Conservation (phyloP, 2,113 vertebrate species). For the Alectura lathami region DNA sequence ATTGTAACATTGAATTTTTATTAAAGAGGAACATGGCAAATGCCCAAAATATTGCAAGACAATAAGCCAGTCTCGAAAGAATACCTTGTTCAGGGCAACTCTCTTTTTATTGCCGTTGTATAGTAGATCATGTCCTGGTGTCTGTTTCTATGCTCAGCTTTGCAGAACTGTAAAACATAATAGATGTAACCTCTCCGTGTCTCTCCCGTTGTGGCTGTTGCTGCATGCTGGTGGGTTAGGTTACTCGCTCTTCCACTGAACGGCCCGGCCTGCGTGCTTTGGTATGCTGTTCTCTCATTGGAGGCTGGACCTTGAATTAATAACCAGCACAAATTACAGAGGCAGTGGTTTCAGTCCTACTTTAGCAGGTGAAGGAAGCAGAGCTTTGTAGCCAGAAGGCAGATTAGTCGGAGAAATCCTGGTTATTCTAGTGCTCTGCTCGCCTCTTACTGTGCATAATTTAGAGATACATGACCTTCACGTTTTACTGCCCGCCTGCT, state of each 20-base stretch:
- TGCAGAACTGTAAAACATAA: constrained; percentile 50
- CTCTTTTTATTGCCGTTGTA: constrained; percentile 30
- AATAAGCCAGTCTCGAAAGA: not conserved
- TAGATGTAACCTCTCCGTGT: constrained; percentile 56
- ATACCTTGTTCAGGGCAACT: constrained; percentile 21
- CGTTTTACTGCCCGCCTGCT: not conserved
- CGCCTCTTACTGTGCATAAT: not conserved
- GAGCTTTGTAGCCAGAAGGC: not conserved
- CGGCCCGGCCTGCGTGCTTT: constrained; percentile 20
- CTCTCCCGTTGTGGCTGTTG: constrained; percentile 57
- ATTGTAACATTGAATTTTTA: constrained; percentile 10
- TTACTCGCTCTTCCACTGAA: constrained; percentile 39
- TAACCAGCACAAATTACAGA: not conserved
- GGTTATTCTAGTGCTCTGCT: not conserved
- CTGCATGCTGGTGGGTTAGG: constrained; percentile 40
- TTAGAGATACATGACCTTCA: not conserved
- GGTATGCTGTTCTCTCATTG: constrained; percentile 17
- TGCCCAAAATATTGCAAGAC: not conserved
- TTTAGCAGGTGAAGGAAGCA: not conserved
- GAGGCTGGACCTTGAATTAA: not conserved
- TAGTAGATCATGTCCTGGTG: constrained; percentile 34
- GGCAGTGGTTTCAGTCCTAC: not conserved
- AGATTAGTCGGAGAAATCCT: not conserved
- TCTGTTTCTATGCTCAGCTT: constrained; percentile 50
- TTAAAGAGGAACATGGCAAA: constrained; percentile 1